Base-by-base conservation (phyloP, 2,888 invertebrate species). In the Thysanoteuthis rhombus region DNA sequence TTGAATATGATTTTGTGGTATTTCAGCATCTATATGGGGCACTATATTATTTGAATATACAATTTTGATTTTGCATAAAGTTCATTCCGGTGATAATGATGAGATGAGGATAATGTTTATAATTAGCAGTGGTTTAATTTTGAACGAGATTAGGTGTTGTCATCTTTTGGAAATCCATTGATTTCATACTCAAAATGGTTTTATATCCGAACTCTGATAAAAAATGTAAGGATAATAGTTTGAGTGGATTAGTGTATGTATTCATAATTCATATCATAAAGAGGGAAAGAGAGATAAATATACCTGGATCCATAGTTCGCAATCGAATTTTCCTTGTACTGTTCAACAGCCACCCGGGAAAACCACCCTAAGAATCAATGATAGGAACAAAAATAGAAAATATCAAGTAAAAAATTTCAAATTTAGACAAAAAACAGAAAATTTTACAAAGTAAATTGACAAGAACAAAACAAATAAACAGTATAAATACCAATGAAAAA, bases 261-360 rank as follows among this genome's bases (percentile, higher is more conserved):
- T n/a, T 16, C 3, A 25, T 75, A n/a, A 75, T n/a, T 75, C 19
- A 75, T n/a, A 16, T 58, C 58, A n/a, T 10, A 92, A 45, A 19
- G 32, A 42, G 5, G 45, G 45, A 42, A 42, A 45, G 22, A 45
- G 32, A n/a, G 32, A 92, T n/a, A 92, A 45, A 92, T 95, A 94
- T 95, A 97, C 97, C 95, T 92, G 96, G 94, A 94, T 97, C 97
- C 95, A 95, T 96, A 1, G 97, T 96, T 92, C 97, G 95, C 4
- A 97, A 93, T 92, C 96, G 94, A 93, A 97, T 96, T 28, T 95
- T 94, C 32, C 95, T 95, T 94, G 96, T 96, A 45, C 95, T 94
- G 40, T 95, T 95, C 93, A 97, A 94, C 19, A 97, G 94, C 97
- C 97, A 97, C 2, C 96, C 96, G 89, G 97, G 97, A 91, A 97